These are phyloP conservation scores for Epinephelus fuscoguttatus DNA, from an alignment of 2,113 vertebrate species.

Conservation along the genomic window DNA sequence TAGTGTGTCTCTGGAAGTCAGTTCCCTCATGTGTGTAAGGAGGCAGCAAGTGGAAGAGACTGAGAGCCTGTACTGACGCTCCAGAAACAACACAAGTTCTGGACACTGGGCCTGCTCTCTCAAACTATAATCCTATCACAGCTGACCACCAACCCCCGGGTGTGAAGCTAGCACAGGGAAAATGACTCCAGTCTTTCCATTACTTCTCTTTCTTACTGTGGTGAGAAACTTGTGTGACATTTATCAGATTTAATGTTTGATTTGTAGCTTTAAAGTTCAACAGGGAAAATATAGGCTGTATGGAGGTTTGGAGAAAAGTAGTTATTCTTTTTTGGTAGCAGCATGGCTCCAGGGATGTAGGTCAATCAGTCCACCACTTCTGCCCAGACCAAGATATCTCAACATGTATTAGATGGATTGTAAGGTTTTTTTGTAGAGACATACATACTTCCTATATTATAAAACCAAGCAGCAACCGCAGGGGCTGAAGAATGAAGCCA, in stretches of 20 bases:
- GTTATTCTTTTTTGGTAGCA: not conserved
- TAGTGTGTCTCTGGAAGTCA: slow-evolving; percentile 11
- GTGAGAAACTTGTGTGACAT: not conserved
- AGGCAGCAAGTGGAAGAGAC: slow-evolving; percentile 33
- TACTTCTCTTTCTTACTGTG: not conserved
- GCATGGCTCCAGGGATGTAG: no score
- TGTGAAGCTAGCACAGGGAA: slow-evolving; percentile 21
- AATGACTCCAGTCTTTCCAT: slow-evolving; percentile 47
- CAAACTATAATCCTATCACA: slow-evolving; percentile 44
- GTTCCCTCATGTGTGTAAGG: slow-evolving; percentile 1
- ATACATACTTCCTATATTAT: not conserved
- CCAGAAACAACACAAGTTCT: slow-evolving; percentile 53
- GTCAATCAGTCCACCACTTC: not conserved
- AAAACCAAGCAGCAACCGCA: not conserved
- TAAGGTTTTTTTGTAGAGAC: not conserved
- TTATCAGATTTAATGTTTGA: slow-evolving; percentile 21
- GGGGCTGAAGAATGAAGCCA: no score
- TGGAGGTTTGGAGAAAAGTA: not conserved
- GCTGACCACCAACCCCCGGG: slow-evolving; percentile 13
- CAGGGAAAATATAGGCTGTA: not conserved
- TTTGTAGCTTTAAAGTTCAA: slow-evolving; percentile 25
- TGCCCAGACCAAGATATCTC: not conserved
- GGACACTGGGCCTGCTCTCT: slow-evolving; percentile 10
- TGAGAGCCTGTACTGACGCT: slow-evolving; percentile 14
- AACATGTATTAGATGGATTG: not conserved